phyloP scores from a whole-genome alignment of 2,113 vertebrate genomes.

The Petroica traversi region DNA sequence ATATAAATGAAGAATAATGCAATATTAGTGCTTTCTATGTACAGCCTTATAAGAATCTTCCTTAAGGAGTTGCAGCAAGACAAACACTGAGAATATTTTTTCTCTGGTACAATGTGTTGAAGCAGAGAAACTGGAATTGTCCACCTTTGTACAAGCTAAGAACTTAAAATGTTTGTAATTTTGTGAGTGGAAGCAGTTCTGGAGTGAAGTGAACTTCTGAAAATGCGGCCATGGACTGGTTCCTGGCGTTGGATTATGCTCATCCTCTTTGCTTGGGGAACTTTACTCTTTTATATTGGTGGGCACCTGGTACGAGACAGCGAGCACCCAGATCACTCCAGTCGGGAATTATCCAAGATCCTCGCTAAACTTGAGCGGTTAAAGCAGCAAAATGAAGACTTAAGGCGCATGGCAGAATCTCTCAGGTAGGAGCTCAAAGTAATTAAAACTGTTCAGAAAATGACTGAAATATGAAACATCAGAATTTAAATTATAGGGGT shows the following conservation, averaged over 20 bases:
- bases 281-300: conserved; percentile 96
- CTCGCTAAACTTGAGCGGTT: conserved; percentile 96
- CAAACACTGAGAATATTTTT: neutral
- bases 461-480: neutral
- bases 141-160: conserved; percentile 14
- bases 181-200: conserved; percentile 69
- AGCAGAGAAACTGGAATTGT: conserved; percentile 8
- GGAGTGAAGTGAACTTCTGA: conserved; percentile 76
- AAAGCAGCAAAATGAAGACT: conserved; percentile 98
- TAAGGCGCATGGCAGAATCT: conserved; percentile 96
- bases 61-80: conserved; percentile 3
- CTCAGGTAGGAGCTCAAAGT: conserved; percentile 83
- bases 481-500: neutral
- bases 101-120: conserved; percentile 65
- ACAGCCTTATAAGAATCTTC: conserved; percentile 9
- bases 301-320: conserved; percentile 96
- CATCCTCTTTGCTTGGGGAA: conserved; percentile 98
- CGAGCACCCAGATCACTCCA: conserved; percentile 94
- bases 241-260: conserved; percentile 99
- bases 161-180: conserved; percentile 68
- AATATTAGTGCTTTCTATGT: conserved; percentile 13
- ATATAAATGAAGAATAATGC: conserved; percentile 43
- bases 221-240: conserved; percentile 98
- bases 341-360: conserved; percentile 96
- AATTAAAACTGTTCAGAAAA: neutral